phyloP scores from a whole-genome alignment of 2,888 invertebrate genomes.

The Chydorus sphaericus region DNA sequence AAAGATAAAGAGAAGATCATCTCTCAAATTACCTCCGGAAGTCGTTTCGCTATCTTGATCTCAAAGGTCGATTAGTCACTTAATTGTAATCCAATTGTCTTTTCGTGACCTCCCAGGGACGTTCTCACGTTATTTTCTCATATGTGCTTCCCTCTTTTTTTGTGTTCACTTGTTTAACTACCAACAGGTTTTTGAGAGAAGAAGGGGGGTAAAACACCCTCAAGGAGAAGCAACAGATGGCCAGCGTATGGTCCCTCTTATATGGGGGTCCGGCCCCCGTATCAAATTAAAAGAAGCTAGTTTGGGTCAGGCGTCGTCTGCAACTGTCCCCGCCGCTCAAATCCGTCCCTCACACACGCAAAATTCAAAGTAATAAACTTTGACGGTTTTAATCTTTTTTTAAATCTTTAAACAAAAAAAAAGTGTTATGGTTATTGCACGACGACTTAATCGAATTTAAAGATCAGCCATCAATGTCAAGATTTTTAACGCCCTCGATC shows the following conservation, averaged over 20 bases:
- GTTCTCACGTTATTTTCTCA: background rate
- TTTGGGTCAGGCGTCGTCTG: no score
- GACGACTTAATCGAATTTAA: no score
- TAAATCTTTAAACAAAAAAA: no score
- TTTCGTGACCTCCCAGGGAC: slow-evolving; percentile 7
- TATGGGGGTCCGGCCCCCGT: slow-evolving; percentile 1
- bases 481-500: no score
- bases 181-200: background rate
- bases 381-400: no score
- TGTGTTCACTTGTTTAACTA: slow-evolving; percentile 8
- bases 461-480: no score
- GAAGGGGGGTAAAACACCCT: background rate
- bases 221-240: slow-evolving; percentile 1
- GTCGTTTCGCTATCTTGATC: background rate
- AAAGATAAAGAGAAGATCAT: background rate
- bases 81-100: slow-evolving; percentile 2
- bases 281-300: no score
- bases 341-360: no score
- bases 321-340: no score
- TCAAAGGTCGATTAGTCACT: background rate
- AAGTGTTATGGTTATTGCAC: no score
- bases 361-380: no score
- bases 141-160: no score
- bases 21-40: background rate
- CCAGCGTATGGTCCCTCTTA: background rate